Percentiles rank a stretch among this genome's conserved stretches.
These are phyloP conservation scores for Malurus cyaneus DNA, from an alignment of 2,113 vertebrate species.

Conservation along the genomic window DNA sequence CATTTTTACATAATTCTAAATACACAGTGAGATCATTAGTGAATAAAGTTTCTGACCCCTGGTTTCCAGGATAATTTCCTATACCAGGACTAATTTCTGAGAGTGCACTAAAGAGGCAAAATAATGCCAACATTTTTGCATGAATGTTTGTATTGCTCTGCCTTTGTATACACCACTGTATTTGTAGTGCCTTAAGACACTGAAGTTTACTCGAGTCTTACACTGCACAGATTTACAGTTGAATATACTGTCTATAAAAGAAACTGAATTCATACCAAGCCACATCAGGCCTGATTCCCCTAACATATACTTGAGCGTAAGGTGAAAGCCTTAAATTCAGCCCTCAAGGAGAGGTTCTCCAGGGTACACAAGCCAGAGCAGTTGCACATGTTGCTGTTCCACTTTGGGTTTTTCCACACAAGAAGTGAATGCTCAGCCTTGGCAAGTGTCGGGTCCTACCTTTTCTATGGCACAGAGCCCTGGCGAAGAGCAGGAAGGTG, in stretches of 20 bases:
- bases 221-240: background rate
- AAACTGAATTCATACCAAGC: background rate
- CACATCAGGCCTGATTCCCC: rapidly evolving
- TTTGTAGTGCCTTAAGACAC: background rate
- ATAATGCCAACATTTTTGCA: background rate
- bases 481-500: background rate
- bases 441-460: background rate
- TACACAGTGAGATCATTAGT: background rate
- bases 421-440: background rate
- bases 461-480: background rate
- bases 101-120: background rate
- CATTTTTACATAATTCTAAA: background rate
- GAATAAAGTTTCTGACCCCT: background rate
- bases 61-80: background rate
- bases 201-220: background rate
- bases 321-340: background rate
- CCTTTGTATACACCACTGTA: too few species aligned
- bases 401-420: background rate
- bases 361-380: too few species aligned
- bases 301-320: background rate
- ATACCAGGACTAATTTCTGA: background rate
- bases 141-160: background rate
- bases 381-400: background rate
- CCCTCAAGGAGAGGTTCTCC: background rate
- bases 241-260: background rate